Evolutionary conservation across 2,888 invertebrate species (phyloP), one percentile per base, ranked within the genome.

Genomic region (Bombyx huttoni): DNA sequence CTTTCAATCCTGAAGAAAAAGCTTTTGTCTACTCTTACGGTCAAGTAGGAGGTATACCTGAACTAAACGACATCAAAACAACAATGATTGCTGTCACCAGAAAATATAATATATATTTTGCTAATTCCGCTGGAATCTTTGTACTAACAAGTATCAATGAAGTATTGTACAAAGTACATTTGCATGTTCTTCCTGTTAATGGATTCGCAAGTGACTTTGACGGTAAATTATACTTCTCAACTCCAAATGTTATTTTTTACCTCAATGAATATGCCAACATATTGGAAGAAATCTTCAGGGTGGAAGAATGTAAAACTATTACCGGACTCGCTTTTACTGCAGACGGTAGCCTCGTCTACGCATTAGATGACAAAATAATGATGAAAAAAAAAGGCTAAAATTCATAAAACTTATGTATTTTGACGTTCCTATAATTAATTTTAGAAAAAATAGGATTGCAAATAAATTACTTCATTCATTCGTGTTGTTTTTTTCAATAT

Each of bases 61-160:
- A 65, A 52, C 51, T 75, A 3, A 50, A 56, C 13, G 49, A 66
- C 3, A 56, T 58, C 0, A 73, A 50, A 54, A 63, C 58, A 0
- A 58, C 68, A 59, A 33, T 70, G 7, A 9, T 77, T 24, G 75
- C 67, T 40, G 60, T 67, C 0, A 69, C 67, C 40, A 67, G 59
- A 3, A 52, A 66, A 7, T 48, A 64, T 1, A 64, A 68, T 50
- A 52, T 68, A 40, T 59, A 64, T 24, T 75, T 67, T 53, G 60
- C 56, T 0, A 77, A 77, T 52, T 66, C 70, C 13, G 65, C 72
- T 34, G 77, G 77, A 35, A 49, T 70, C 0, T 76, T 64, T 53
- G 48, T 53, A 7, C 63, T 63, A 13, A 58, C 56, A 1, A 67
- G 62, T 54, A 50, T 24, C 12, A 52, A 48, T 10, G 35, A 33